Conservation (phyloP, 1,140 invertebrate species). For the Heliothis subflexa region DNA sequence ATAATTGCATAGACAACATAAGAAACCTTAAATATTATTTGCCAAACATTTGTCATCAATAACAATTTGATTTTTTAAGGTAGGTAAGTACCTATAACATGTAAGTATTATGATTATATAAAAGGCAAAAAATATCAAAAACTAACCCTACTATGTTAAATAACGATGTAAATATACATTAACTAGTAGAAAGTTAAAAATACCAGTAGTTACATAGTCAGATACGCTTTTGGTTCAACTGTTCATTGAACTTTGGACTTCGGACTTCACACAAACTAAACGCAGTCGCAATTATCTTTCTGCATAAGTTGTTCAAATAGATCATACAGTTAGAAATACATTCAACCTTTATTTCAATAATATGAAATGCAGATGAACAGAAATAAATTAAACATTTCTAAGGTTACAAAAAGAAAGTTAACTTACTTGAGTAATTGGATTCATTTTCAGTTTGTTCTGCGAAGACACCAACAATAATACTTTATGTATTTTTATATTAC, state of each 20-base stretch:
- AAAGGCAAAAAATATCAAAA: too few species aligned
- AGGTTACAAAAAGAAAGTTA: conserved; percentile 10
- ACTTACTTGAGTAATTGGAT: conserved; percentile 36
- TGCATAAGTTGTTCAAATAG: background rate
- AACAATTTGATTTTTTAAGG: too few species aligned
- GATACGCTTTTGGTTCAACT: background rate
- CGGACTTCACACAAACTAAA: conserved; percentile 21
- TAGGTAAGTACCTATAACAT: too few species aligned
- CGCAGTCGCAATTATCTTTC: background rate
- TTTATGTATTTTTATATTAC: background rate
- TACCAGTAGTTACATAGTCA: background rate
- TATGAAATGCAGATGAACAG: background rate
- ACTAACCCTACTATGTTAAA: too few species aligned
- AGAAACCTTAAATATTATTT: too few species aligned
- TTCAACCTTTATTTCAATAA: background rate
- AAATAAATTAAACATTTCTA: background rate
- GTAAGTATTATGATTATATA: too few species aligned
- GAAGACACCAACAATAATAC: background rate
- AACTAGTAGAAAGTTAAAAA: background rate
- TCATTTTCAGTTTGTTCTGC: conserved; percentile 12
- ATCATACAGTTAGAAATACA: background rate
- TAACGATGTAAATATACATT: too few species aligned
- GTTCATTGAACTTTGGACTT: conserved; percentile 63
- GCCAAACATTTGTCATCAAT: too few species aligned
- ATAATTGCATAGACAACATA: too few species aligned